Base-by-base conservation (phyloP, 2,797 vertebrate species). In the Setipinna tenuifilis region DNA sequence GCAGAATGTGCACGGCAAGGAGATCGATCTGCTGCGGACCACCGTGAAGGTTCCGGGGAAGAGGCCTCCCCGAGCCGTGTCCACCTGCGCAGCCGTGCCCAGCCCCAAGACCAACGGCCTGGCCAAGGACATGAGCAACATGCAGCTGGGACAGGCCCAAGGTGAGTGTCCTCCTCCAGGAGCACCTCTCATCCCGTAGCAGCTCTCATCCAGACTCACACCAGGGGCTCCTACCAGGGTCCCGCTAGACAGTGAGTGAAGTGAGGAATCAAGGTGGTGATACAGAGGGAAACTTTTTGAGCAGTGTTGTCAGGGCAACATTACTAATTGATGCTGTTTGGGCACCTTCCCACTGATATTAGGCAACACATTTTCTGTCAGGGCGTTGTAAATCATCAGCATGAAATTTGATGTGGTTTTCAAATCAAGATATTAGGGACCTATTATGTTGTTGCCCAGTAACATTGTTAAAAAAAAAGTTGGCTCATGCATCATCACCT, bases 1-100 rank as follows among this genome's bases (percentile, higher is more conserved):
- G 98, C 98, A 99, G 95, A 99, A 99, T 0, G 96, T 99, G 35
- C 98, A 99, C 0, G 98, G 98, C 0, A 99, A 99, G 62, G 98
- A 99, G 93, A 97, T 99, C 0, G 98, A 99, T 91, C 95, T 99
- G 83, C 96, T 99, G 88, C 93, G 98, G 88, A 99, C 98, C 90
- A 99, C 98, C 0, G 98, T 99, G 86, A 99, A 99, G 90, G 98
- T 99, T 21, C 98, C 98, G 0, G 98, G 97, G 17, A 99, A 99
- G 92, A 94, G 98, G 91, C 98, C 98, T 0, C 98, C 98, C 0
- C 95, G 97, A 9, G 98, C 98, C 84, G 96, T 98, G 0, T 98
- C 98, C 0, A 97, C 97, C 86, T 97, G 97, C 16, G 96, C 95
- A 0, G 96, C 96, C 68, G 93, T 95, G 80, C 95, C 97, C 84